Evolutionary conservation across 2,113 vertebrate species (phyloP).

Genomic region (Ailuropoda melanoleuca): DNA sequence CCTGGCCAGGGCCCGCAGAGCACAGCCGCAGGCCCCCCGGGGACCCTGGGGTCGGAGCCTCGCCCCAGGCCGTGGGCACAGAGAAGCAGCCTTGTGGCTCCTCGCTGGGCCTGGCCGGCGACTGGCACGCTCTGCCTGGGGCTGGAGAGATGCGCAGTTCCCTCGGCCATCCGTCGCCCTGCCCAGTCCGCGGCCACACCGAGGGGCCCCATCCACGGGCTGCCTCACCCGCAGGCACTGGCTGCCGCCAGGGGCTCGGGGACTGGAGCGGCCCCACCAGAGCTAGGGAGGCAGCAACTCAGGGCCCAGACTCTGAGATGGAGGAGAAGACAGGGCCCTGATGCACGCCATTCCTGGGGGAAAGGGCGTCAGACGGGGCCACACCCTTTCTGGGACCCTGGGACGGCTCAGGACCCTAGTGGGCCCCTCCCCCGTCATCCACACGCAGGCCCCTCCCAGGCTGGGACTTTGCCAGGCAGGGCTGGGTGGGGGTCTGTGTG

Average conservation of each 20-base stretch:
- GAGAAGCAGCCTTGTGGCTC: neutral
- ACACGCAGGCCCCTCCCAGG: neutral
- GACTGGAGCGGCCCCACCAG: fast-evolving
- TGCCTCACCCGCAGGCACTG: neutral
- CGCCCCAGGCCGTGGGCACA: neutral
- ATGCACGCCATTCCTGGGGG: neutral
- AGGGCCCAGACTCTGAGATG: neutral
- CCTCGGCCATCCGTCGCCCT: neutral
- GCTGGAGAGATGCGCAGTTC: neutral
- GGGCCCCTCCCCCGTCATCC: neutral
- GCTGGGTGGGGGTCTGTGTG: neutral
- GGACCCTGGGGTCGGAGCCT: neutral
- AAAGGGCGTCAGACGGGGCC: fast-evolving
- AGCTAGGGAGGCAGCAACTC: neutral
- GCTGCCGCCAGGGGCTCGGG: neutral
- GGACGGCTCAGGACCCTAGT: no score
- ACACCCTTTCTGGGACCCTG: fast-evolving
- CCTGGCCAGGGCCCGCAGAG: neutral
- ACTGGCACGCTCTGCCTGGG: no score
- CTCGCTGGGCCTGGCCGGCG: neutral
- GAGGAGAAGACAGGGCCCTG: neutral
- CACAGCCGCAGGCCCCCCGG: neutral
- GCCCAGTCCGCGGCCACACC: neutral
- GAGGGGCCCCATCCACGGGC: neutral
- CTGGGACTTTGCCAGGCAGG: neutral